Base-by-base conservation (phyloP, 1,140 invertebrate genomes). In the Danaus plexippus region DNA sequence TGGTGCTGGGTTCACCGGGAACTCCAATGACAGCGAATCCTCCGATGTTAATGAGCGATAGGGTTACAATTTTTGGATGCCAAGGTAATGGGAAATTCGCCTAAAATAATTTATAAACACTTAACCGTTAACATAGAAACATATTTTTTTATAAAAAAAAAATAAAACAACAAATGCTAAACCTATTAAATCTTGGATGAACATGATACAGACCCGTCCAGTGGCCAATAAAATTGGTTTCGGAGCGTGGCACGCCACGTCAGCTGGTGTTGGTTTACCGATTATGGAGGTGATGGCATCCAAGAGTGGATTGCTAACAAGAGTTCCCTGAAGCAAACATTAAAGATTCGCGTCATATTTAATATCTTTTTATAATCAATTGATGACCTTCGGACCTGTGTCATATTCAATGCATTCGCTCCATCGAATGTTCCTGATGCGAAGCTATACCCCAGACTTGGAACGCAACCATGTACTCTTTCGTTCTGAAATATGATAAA, bases 1-100 rank as follows among this genome's bases (percentile, higher is more conserved):
- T 98, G 0, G 96, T 98, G n/a, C 96, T 97, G 69, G 98, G 95
- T 86, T 98, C 97, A 11, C 95, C 97, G 0, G 97, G 96, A 1
- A 95, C 91, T 1, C 92, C 93, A 10, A 92, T 92, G 9, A 97
- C 88, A 9, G 93, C 90, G 1, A 95, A 79, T 48, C 94, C 87
- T 1, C 94, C 96, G 9, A 98, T 87, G 64, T 91, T 86, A 0
- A 94, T 86, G 0, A 98, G 69, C 73, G 97, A 95, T 0, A 92
- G 92, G 1, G 96, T 92, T 0, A 97, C 91, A 15, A 96, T 91
- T 57, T 89, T 88, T 0, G 96, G 95, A 66, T 96, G 94, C 97
- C 97, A 98, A n/a, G 92, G 88, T 63, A 96, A 94, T 0, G 97
- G 96, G 51, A 92, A 89, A 6, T 88, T 90, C 59, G 96, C 94